Conservation (phyloP, 1,140 invertebrate genomes). For the Drosophila auraria region DNA sequence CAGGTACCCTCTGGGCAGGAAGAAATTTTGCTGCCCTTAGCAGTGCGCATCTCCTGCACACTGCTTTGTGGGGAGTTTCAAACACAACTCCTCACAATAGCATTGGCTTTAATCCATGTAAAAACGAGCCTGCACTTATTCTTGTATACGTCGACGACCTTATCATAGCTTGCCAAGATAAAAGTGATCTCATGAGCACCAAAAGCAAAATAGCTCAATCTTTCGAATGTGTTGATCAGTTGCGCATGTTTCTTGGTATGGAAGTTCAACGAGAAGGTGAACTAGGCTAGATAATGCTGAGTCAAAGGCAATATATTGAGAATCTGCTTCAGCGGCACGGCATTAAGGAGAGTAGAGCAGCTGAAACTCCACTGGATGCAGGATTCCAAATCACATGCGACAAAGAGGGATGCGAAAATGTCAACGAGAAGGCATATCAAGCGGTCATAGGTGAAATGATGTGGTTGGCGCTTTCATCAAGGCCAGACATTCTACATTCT, state of each 20-base stretch:
- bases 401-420: constrained; percentile 1
- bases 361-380: constrained; percentile 5
- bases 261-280: neutral
- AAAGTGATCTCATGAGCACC: too few relatives aligned
- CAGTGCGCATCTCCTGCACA: too few relatives aligned
- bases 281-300: neutral
- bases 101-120: too few relatives aligned
- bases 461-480: constrained; percentile 4
- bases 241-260: neutral
- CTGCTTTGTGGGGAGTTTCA: too few relatives aligned
- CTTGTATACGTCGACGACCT: too few relatives aligned
- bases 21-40: too few relatives aligned
- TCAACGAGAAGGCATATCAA: neutral
- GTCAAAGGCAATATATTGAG: neutral
- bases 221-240: too few relatives aligned
- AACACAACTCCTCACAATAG: too few relatives aligned
- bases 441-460: constrained; percentile 2
- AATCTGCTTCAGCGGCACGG: neutral
- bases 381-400: constrained; percentile 1
- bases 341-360: neutral
- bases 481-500: neutral
- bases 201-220: too few relatives aligned
- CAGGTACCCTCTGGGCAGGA: too few relatives aligned
- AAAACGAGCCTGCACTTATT: too few relatives aligned
- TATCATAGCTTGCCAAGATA: too few relatives aligned